These are phyloP conservation scores for Beris morrisii DNA, from an alignment of 2,888 invertebrate genomes.

Conservation along the genomic window DNA sequence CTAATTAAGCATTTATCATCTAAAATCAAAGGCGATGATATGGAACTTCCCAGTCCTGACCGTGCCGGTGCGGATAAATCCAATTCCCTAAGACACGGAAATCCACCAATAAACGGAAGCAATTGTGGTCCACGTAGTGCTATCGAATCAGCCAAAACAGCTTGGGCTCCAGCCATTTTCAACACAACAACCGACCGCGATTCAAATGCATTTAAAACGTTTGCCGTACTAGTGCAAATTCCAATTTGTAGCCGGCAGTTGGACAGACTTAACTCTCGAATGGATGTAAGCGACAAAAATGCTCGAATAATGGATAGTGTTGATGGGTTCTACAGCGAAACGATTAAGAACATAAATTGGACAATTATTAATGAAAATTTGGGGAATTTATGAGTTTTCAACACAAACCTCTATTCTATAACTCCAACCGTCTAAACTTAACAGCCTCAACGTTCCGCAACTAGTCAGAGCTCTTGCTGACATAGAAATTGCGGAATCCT, in stretches of 20 bases:
- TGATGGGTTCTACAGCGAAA: constrained; percentile 41
- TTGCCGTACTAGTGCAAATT: constrained; percentile 43
- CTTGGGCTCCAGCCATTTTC: constrained; percentile 58
- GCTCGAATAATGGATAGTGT: constrained; percentile 58
- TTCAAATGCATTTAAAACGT: constrained; percentile 47
- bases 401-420: constrained; percentile 60
- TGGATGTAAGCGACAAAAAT: constrained; percentile 57
- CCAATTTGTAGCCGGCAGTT: constrained; percentile 60
- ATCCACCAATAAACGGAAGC: constrained; percentile 57
- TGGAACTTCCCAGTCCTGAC: constrained; percentile 52
- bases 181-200: constrained; percentile 58
- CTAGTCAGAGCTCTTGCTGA: constrained; percentile 48
- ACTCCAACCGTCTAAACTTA: constrained; percentile 62
- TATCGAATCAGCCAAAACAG: constrained; percentile 56
- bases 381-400: background rate
- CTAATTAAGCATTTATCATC: constrained; percentile 57
- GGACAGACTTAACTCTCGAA: constrained; percentile 59
- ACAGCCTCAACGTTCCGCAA: constrained; percentile 58
- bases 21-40: constrained; percentile 53
- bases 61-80: constrained; percentile 58
- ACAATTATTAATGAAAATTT: background rate
- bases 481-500: constrained; percentile 55
- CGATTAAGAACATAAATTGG: background rate
- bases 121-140: constrained; percentile 58
- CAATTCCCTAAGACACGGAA: constrained; percentile 58